phyloP scores from a whole-genome alignment of 92 coral and sea anemone species.

The Chrysogorgia sp. region DNA sequence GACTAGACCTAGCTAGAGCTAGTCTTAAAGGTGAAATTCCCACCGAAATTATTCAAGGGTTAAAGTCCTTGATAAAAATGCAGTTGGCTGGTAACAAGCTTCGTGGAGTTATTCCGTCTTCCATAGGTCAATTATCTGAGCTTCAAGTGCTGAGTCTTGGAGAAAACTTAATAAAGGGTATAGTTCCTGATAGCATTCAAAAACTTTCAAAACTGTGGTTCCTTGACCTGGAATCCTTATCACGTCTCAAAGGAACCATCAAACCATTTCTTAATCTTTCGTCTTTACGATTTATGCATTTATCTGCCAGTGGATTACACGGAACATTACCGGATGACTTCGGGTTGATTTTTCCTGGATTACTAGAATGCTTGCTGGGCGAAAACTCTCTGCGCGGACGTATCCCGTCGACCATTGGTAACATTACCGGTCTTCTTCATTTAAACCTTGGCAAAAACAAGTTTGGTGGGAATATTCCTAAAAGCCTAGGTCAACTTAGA shows the following conservation, averaged over 20 bases:
- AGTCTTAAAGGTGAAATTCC: conserved; percentile 51
- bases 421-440: conserved; percentile 57
- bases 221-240: conserved; percentile 62
- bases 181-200: conserved; percentile 66
- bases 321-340: conserved; percentile 69
- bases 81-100: conserved; percentile 62
- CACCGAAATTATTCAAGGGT: conserved; percentile 40
- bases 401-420: conserved; percentile 60
- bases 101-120: conserved; percentile 63
- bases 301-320: conserved; percentile 63
- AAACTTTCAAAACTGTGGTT: conserved; percentile 68
- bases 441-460: conserved; percentile 58
- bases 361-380: conserved; percentile 68
- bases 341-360: conserved; percentile 63
- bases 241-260: conserved; percentile 45
- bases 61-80: conserved; percentile 64
- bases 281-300: conserved; percentile 61
- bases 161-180: conserved; percentile 58
- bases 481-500: conserved; percentile 51
- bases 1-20: conserved; percentile 55
- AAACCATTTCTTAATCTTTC: conserved; percentile 47
- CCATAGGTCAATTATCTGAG: conserved; percentile 70
- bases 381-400: conserved; percentile 59
- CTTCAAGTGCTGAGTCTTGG: conserved; percentile 82
- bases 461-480: conserved; percentile 59